Evolutionary conservation across 2,888 invertebrate species (phyloP).

Genomic region (Lordiphosa andalusiaca): DNA sequence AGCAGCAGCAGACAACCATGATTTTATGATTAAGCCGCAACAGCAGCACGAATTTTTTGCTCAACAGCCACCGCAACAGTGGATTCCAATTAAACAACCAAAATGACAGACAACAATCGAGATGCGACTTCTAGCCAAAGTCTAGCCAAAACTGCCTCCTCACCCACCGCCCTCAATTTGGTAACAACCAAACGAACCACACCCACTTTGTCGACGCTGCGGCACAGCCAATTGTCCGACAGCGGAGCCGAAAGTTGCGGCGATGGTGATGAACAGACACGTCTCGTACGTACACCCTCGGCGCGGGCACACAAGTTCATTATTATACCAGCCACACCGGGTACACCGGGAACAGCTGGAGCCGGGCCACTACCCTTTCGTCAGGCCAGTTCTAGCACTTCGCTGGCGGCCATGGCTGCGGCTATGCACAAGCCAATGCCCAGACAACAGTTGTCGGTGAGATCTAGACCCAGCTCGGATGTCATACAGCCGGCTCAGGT

Average conservation of each 20-base stretch:
- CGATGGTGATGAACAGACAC: slow-evolving; percentile 76
- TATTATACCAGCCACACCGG: slow-evolving; percentile 77
- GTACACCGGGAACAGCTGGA: slow-evolving; percentile 36
- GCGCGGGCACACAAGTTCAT: slow-evolving; percentile 77
- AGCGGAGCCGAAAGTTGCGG: slow-evolving; percentile 75
- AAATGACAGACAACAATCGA: slow-evolving; percentile 26
- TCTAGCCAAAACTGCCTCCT: slow-evolving; percentile 54
- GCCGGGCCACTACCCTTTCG: slow-evolving; percentile 49
- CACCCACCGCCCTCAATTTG: slow-evolving; percentile 56
- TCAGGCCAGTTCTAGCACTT: slow-evolving; percentile 64
- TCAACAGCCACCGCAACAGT: slow-evolving; percentile 12
- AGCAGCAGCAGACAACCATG: slow-evolving; percentile 38
- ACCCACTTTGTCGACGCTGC: slow-evolving; percentile 56
- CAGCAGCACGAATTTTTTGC: slow-evolving; percentile 24
- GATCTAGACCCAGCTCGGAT: slow-evolving; percentile 64
- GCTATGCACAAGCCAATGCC: slow-evolving; percentile 51
- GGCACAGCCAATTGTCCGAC: slow-evolving; percentile 75
- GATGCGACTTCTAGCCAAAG: slow-evolving; percentile 9
- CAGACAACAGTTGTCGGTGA: slow-evolving; percentile 41
- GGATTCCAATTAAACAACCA: slow-evolving; percentile 18
- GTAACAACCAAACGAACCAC: slow-evolving; percentile 39
- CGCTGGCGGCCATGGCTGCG: slow-evolving; percentile 63
- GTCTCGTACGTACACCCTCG: slow-evolving; percentile 74
- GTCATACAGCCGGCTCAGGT: slow-evolving; percentile 53
- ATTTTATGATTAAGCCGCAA: slow-evolving; percentile 49